Base-by-base conservation (phyloP, 2,888 invertebrate genomes). In the Synanthedon vespiformis region DNA sequence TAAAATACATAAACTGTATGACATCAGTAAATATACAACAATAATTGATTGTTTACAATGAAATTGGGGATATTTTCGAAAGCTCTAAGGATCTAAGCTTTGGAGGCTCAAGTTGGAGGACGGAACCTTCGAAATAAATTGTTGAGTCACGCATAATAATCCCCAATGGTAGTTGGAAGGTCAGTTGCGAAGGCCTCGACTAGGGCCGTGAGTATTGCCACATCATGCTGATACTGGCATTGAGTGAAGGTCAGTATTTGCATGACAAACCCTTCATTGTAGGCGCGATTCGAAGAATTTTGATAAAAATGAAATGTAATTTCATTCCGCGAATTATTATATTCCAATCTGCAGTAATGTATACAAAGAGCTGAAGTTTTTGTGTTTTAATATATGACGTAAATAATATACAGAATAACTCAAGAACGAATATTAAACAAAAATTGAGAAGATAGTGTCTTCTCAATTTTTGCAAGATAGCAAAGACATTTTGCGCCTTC, bases 71-170 rank as follows among this genome's bases (percentile, higher is more conserved):
- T 34, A 10, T 44, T 14, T 12, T 44, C 12, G 48, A 48, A 56
- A 58, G 54, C 60, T 59, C 57, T 55, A 70, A n/a, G n/a, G n/a
- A 67, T 55, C 60, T 56, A 40, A 52, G 56, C 58, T 59, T 58
- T 60, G 53, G 60, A 59, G 64, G 63, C 58, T 57, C 14, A 54
- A 53, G 55, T 62, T 58, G 56, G 66, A 73, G 72, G 76, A 59
- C 70, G 55, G 55, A 65, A 52, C 78, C 79, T 77, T 77, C 68
- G 54, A 22, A 58, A 54, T 56, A 58, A 70, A 71, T 63, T 58
- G 62, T 58, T 59, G 61, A 56, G 64, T 67, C 60, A 60, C 57
- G 59, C 58, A 57, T 57, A 61, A 64, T 67, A 63, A 67, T 66
- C 67, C 63, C 53, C 51, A 60, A 61, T 53, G 56, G 62, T 68